These are phyloP conservation scores for Hypena proboscidalis DNA, from an alignment of 2,888 invertebrate species.

Conservation along the genomic window DNA sequence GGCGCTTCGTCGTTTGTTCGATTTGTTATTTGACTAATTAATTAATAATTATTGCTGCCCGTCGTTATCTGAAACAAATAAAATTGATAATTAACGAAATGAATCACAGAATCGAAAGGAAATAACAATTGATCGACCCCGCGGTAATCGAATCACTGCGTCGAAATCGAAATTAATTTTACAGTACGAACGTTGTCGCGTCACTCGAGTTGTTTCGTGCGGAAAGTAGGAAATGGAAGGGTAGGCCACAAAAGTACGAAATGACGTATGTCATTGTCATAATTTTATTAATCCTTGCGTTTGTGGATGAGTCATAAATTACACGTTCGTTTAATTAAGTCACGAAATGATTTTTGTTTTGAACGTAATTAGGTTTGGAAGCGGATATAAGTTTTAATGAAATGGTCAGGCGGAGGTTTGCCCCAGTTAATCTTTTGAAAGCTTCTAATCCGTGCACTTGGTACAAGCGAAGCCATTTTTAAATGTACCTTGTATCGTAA, in stretches of 20 bases:
- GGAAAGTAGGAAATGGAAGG: not conserved
- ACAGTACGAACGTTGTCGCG: slow-evolving; percentile 31
- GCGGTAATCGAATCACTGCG: slow-evolving; percentile 52
- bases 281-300: slow-evolving; percentile 30
- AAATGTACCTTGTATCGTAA: slow-evolving; percentile 37
- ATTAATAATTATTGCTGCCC: slow-evolving; percentile 56
- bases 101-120: slow-evolving; percentile 49
- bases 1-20: slow-evolving; percentile 76
- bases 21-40: slow-evolving; percentile 52
- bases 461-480: slow-evolving; percentile 49
- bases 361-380: slow-evolving; percentile 56
- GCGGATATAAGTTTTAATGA: slow-evolving; percentile 65
- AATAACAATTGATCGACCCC: slow-evolving; percentile 58
- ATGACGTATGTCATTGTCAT: slow-evolving; percentile 16
- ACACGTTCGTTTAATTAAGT: slow-evolving; percentile 49
- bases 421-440: slow-evolving; percentile 72
- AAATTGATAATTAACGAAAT: slow-evolving; percentile 55
- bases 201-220: not conserved
- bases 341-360: slow-evolving; percentile 61
- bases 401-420: slow-evolving; percentile 63
- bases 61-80: slow-evolving; percentile 76
- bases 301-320: slow-evolving; percentile 34
- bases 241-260: slow-evolving; percentile 5
- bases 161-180: slow-evolving; percentile 57
- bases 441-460: slow-evolving; percentile 66